phyloP scores from a whole-genome alignment of 2,888 invertebrate species.

The Leistus spinibarbis region DNA sequence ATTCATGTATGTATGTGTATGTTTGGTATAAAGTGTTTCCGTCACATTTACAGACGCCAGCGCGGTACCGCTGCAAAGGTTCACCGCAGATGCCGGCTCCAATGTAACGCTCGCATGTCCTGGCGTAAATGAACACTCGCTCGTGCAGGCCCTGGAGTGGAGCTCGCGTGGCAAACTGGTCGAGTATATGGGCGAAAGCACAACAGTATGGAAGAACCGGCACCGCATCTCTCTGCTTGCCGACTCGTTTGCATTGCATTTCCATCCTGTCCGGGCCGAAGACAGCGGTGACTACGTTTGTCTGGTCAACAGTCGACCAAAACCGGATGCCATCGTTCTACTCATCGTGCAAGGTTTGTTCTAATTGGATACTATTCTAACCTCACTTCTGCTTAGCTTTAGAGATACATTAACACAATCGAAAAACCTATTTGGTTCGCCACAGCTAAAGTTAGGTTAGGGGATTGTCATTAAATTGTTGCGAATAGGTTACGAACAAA shows the following conservation, averaged over 20 bases:
- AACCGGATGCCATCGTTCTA: constrained; percentile 68
- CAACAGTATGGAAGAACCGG: constrained; percentile 61
- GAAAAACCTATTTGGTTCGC: neutral
- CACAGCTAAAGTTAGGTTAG: neutral
- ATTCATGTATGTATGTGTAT: neutral
- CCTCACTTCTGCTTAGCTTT: neutral
- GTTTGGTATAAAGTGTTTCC: constrained; percentile 27
- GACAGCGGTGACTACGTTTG: constrained; percentile 73
- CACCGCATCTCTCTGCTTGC: constrained; percentile 64
- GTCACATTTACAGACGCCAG: constrained; percentile 32
- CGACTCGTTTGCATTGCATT: constrained; percentile 67
- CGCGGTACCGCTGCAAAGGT: constrained; percentile 30
- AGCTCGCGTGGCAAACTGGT: constrained; percentile 59
- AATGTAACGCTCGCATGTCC: constrained; percentile 71
- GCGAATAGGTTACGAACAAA: neutral
- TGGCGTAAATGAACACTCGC: constrained; percentile 69
- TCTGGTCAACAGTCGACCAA: constrained; percentile 70
- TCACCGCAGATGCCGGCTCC: constrained; percentile 62
- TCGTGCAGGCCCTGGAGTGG: constrained; percentile 70
- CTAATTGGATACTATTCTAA: neutral
- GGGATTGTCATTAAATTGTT: neutral
- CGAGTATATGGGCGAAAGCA: constrained; percentile 61
- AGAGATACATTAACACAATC: neutral
- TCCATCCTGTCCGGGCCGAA: constrained; percentile 66
- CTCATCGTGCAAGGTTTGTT: constrained; percentile 71